These are phyloP conservation scores for Amphipoea oculea DNA, from an alignment of 2,888 invertebrate species.

Conservation along the genomic window DNA sequence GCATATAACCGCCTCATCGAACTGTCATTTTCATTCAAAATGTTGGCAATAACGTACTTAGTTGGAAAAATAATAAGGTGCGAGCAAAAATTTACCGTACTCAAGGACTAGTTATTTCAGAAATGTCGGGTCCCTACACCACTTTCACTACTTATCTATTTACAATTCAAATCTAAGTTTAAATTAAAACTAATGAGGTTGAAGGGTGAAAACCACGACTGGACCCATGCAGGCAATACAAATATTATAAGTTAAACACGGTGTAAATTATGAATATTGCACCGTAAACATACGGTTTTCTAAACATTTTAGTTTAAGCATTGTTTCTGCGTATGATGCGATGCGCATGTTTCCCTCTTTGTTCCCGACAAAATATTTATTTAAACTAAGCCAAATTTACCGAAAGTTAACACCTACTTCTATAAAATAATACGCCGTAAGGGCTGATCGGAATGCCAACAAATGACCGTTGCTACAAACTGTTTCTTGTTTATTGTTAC, in stretches of 20 bases:
- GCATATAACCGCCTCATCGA: background rate
- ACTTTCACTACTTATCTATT: background rate
- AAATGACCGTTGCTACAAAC: constrained; percentile 46
- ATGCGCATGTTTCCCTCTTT: constrained; percentile 30
- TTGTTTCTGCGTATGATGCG: constrained; percentile 22
- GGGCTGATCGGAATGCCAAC: constrained; percentile 50
- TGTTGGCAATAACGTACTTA: no score
- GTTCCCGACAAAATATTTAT: constrained; percentile 54
- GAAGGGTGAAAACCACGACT: background rate
- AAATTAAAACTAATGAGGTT: background rate
- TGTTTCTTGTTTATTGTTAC: constrained; percentile 79
- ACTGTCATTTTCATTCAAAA: background rate
- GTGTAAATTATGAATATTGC: constrained; percentile 31
- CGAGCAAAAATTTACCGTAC: background rate
- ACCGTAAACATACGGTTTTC: constrained; percentile 28
- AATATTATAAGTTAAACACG: constrained; percentile 7
- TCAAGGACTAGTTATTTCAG: background rate
- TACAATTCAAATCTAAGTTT: background rate
- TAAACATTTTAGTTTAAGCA: constrained; percentile 37
- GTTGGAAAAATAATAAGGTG: background rate
- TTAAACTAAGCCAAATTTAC: constrained; percentile 41
- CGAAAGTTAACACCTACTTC: constrained; percentile 10
- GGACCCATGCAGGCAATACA: background rate
- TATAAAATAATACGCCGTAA: constrained; percentile 29
- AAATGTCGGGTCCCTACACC: background rate